These are phyloP conservation scores for Notodonta dromedarius DNA, from an alignment of 2,888 invertebrate species.

Conservation along the genomic window DNA sequence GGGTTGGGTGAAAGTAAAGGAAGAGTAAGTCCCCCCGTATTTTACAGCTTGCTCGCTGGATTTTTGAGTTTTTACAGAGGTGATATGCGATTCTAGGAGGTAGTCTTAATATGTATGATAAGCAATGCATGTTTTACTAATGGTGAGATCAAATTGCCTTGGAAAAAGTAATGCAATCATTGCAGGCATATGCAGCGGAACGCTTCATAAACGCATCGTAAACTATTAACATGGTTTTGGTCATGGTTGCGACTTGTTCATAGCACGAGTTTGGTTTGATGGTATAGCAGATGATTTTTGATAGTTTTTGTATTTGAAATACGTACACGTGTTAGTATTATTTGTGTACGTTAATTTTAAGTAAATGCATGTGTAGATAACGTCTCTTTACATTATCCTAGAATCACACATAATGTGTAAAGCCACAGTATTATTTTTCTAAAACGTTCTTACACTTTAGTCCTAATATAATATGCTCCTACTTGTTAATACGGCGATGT, in stretches of 20 bases:
- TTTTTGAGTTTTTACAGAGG: constrained; percentile 53
- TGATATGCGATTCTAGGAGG: constrained; percentile 48
- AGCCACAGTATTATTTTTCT: no score
- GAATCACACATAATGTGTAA: no score
- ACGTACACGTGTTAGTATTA: no score
- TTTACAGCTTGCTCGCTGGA: constrained; percentile 69
- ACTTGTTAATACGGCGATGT: no score
- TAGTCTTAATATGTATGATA: constrained; percentile 35
- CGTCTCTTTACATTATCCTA: no score
- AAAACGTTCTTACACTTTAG: no score
- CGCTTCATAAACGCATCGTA: not conserved
- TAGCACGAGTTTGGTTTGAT: constrained; percentile 9
- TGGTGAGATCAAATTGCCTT: constrained; percentile 15
- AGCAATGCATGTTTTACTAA: constrained; percentile 41
- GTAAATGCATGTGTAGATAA: no score
- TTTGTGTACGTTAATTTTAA: no score
- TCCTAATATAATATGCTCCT: no score
- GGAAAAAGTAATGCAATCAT: not conserved
- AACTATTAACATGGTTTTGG: constrained; percentile 17
- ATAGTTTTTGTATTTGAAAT: not conserved
- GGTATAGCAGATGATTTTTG: not conserved
- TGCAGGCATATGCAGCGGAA: not conserved
- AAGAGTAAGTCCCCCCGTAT: constrained; percentile 73
- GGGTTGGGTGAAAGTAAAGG: constrained; percentile 72
- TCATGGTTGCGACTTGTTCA: constrained; percentile 9